Conservation (phyloP, 2,888 invertebrate species). For the Polymixis flavicincta region DNA sequence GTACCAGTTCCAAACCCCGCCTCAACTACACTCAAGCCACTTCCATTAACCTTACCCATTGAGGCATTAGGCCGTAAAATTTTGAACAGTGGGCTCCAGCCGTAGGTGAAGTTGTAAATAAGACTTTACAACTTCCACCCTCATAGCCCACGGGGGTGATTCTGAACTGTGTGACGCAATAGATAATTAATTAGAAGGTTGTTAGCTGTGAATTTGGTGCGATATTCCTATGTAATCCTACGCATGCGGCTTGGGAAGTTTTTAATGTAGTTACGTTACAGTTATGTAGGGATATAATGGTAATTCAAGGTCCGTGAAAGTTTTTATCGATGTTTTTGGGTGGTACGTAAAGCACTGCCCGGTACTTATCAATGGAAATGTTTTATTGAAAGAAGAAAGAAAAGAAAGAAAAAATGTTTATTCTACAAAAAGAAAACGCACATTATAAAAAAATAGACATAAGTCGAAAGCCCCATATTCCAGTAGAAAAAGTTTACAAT, state of each 20-base stretch:
- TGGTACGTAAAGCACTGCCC: background rate
- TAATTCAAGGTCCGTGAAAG: background rate
- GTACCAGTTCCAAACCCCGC: no score
- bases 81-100: constrained; percentile 74
- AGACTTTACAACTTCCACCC: constrained; percentile 75
- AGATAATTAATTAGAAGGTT: constrained; percentile 66
- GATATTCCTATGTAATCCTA: constrained; percentile 32
- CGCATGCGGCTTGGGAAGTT: background rate
- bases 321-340: background rate
- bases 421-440: no score
- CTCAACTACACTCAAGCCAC: constrained; percentile 35
- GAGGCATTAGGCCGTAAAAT: constrained; percentile 74
- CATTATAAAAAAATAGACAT: no score
- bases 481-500: no score
- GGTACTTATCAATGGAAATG: background rate
- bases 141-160: constrained; percentile 60
- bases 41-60: constrained; percentile 56
- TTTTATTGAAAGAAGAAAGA: no score
- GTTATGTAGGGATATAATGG: background rate
- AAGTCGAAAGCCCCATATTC: no score
- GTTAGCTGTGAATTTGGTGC: constrained; percentile 41
- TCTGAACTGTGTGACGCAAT: constrained; percentile 59
- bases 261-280: background rate
- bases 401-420: no score
- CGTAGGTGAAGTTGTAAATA: constrained; percentile 75